Evolutionary conservation across 2,888 invertebrate species (phyloP).

Genomic region (Hydropsyche betteni): DNA sequence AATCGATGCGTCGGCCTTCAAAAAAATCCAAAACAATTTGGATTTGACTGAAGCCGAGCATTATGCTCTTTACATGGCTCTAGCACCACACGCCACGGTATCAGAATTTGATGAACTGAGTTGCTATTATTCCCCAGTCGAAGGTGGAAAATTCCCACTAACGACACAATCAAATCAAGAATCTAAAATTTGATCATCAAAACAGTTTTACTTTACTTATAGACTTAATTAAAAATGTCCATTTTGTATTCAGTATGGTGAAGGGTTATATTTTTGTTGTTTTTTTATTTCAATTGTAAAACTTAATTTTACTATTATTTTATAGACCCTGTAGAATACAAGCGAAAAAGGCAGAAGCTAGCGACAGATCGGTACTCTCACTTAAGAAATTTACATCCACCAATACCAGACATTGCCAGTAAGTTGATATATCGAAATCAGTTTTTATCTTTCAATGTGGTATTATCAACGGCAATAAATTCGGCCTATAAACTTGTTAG

Average conservation of each 20-base stretch:
- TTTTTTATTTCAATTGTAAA: conserved; percentile 45
- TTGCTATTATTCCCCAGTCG: conserved; percentile 86
- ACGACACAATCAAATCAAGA: conserved; percentile 56
- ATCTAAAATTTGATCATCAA: conserved; percentile 53
- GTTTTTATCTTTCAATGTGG: background rate
- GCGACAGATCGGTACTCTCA: conserved; percentile 61
- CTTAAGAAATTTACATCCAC: conserved; percentile 60
- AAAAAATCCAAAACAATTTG: conserved; percentile 65
- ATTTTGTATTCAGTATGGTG: conserved; percentile 24
- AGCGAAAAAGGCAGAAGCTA: conserved; percentile 68
- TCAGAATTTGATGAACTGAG: conserved; percentile 91
- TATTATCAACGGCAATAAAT: conserved; percentile 7
- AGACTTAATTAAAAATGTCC: conserved; percentile 11
- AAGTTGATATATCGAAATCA: conserved; percentile 58
- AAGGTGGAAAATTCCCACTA: conserved; percentile 75
- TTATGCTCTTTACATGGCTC: conserved; percentile 85
- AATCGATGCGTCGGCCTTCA: conserved; percentile 60
- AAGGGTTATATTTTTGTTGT: conserved; percentile 32
- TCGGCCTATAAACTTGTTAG: too few relatives aligned
- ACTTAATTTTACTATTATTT: conserved; percentile 43
- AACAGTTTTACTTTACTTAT: conserved; percentile 30
- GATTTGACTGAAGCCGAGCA: conserved; percentile 89
- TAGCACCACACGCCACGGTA: conserved; percentile 85
- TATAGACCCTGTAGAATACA: conserved; percentile 69
- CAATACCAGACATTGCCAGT: conserved; percentile 60